Conservation (phyloP, 1,140 invertebrate genomes). For the Lutraria rhynchaena region DNA sequence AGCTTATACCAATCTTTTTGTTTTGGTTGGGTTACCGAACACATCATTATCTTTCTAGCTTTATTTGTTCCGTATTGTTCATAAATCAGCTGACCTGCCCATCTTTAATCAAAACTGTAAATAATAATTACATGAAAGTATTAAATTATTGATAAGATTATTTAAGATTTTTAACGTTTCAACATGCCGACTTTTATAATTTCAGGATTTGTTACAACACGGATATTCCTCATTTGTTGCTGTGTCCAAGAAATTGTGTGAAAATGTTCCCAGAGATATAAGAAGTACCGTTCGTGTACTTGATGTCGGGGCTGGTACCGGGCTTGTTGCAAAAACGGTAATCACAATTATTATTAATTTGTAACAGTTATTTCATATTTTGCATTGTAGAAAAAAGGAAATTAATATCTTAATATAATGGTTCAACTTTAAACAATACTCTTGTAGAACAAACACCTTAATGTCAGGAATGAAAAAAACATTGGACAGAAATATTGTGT, state of each 20-base stretch:
- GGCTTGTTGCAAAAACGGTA: slow-evolving; percentile 32
- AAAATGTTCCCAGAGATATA: slow-evolving; percentile 1
- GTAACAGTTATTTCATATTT: background rate
- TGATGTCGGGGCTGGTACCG: slow-evolving; percentile 29
- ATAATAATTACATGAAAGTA: background rate
- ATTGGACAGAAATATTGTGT: background rate
- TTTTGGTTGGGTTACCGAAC: background rate
- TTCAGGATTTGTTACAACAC: slow-evolving; percentile 1
- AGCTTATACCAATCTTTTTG: too few species aligned
- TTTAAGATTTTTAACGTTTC: background rate
- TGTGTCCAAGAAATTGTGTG: slow-evolving; percentile 1
- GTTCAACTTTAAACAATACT: background rate
- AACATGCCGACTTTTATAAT: background rate
- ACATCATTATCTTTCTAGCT: background rate
- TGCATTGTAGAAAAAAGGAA: background rate
- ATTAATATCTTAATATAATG: background rate
- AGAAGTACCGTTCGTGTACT: slow-evolving; percentile 2
- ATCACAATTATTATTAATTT: background rate
- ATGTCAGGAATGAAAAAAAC: background rate
- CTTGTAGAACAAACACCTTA: background rate
- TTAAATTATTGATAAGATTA: background rate
- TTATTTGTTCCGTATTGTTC: background rate
- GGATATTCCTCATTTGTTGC: slow-evolving; percentile 14
- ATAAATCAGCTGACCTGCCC: background rate
- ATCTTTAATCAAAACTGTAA: background rate